Conservation (phyloP, 2,888 invertebrate genomes). For the Oxyteleia sp. region DNA sequence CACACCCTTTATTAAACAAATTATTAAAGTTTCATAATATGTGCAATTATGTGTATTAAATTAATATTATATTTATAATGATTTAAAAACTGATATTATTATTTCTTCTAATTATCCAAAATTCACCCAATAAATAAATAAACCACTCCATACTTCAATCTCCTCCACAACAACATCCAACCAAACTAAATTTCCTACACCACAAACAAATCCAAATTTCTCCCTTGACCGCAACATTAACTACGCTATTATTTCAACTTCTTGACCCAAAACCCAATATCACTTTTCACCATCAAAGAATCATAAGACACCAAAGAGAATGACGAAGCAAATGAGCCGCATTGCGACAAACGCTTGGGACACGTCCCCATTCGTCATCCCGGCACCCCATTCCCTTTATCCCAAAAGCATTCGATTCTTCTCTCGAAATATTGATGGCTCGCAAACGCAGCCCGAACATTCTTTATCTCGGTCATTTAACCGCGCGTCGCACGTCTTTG, state of each 20-base stretch:
- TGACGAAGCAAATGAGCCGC: constrained; percentile 60
- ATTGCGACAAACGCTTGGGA: constrained; percentile 50
- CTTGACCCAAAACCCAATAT: constrained; percentile 34
- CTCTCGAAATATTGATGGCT: constrained; percentile 64
- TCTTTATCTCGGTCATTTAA: constrained; percentile 64
- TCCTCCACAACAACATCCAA: no score
- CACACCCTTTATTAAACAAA: no score
- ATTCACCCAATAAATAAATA: no score
- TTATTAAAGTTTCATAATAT: no score
- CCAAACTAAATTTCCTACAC: no score
- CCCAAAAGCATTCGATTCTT: constrained; percentile 53
- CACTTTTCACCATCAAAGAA: constrained; percentile 25
- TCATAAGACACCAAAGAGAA: constrained; percentile 50
- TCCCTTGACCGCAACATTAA: constrained; percentile 49
- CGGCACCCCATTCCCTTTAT: constrained; percentile 54
- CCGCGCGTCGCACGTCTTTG: constrained; percentile 53
- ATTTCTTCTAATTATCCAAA: no score
- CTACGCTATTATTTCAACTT: constrained; percentile 34
- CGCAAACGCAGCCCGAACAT: constrained; percentile 33
- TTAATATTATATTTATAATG: no score
- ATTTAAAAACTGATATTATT: no score
- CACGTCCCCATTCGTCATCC: constrained; percentile 54
- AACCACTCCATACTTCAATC: no score
- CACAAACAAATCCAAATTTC: constrained; percentile 61
- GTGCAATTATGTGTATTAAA: no score